Percentiles rank a stretch among this genome's conserved stretches.
phyloP scores from a whole-genome alignment of 2,888 invertebrate species.

The Microplitis deprimator region DNA sequence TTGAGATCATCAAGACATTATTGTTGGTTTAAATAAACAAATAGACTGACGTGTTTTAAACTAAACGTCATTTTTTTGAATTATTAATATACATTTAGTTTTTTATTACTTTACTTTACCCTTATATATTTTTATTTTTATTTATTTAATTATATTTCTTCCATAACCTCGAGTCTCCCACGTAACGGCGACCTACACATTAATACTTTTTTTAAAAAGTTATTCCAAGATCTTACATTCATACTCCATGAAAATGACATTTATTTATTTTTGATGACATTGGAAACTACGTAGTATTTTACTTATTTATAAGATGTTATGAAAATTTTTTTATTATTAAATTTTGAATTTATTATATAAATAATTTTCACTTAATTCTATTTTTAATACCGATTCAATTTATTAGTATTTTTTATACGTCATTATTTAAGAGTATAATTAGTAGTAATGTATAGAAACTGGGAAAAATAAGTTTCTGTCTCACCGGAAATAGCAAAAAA shows the following conservation, averaged over 20 bases:
- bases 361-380: background rate
- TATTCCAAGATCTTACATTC: slow-evolving; percentile 26
- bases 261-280: background rate
- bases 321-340: background rate
- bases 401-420: too few relatives aligned
- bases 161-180: slow-evolving; percentile 25
- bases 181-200: background rate
- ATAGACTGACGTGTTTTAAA: background rate
- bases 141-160: background rate
- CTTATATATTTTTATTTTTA: background rate
- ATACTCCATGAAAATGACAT: background rate
- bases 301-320: background rate
- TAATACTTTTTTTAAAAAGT: background rate
- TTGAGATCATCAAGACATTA: background rate
- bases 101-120: too few relatives aligned
- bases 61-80: too few relatives aligned
- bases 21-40: background rate
- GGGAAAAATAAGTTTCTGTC: too few relatives aligned
- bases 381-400: too few relatives aligned
- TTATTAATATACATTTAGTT: too few relatives aligned
- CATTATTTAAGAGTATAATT: too few relatives aligned
- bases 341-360: background rate
- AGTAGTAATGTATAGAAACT: too few relatives aligned
- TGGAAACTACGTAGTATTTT: background rate
- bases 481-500: too few relatives aligned